Conservation (phyloP, 1,140 invertebrate genomes). For the Ceratina calcarata region DNA sequence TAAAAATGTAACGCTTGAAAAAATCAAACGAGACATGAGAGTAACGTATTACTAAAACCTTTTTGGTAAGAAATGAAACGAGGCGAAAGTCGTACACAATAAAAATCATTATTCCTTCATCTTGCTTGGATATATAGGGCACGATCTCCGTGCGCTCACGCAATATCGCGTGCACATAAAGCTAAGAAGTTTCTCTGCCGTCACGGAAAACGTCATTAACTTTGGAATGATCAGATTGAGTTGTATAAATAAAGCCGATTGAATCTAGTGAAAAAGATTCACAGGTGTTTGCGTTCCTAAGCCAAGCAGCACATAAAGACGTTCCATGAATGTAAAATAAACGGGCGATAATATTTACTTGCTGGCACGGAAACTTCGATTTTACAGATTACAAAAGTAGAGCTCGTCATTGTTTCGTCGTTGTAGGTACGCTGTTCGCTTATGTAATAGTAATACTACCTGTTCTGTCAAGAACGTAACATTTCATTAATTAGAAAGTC, state of each 20-base stretch:
- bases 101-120: conserved; percentile 43
- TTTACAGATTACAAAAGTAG: not conserved
- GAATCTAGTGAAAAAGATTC: conserved; percentile 10
- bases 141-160: conserved; percentile 46
- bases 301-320: too few relatives aligned
- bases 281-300: not conserved
- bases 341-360: not conserved
- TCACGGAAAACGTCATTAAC: conserved; percentile 61
- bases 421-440: not conserved
- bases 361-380: not conserved
- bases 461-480: conserved; percentile 55
- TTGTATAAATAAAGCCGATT: not conserved
- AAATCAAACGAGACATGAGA: not conserved
- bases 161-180: conserved; percentile 60
- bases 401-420: not conserved
- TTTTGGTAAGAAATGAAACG: not conserved
- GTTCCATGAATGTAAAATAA: not conserved
- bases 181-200: conserved; percentile 53
- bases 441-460: conserved; percentile 58
- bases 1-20: not conserved
- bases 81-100: conserved; percentile 21
- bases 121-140: conserved; percentile 58
- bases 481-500: conserved; percentile 64
- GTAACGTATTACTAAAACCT: too few relatives aligned
- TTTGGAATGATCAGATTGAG: conserved; percentile 41